These are phyloP conservation scores for Speoplatyrhinus poulsoni DNA, from an alignment of 2,113 vertebrate genomes.

Conservation along the genomic window DNA sequence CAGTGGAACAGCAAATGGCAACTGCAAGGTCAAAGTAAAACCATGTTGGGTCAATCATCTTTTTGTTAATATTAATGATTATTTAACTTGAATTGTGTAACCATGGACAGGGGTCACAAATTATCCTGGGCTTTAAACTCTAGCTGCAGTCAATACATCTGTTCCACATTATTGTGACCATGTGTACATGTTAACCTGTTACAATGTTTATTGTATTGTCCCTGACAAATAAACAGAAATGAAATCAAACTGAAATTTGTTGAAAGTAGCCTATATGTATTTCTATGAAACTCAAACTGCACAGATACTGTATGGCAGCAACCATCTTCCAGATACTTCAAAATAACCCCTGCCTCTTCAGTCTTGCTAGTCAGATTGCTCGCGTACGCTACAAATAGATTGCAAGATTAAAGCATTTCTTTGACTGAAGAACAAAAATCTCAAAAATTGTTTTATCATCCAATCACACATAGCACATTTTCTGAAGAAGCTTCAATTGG, in stretches of 20 bases:
- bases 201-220: no score
- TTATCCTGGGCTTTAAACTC: no score
- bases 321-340: constrained; percentile 26
- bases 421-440: constrained; percentile 16
- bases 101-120: no score
- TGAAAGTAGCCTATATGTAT: constrained; percentile 26
- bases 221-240: no score
- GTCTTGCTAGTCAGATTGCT: constrained; percentile 29
- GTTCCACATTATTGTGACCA: no score
- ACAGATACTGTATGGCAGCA: constrained; percentile 36
- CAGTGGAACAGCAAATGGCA: no score
- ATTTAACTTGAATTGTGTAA: no score
- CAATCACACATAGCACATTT: background rate
- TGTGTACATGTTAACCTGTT: no score
- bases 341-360: constrained; percentile 22
- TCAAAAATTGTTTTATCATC: background rate
- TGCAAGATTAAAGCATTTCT: constrained; percentile 43
- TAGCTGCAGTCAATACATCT: no score
- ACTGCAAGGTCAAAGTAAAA: no score
- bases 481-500: constrained; percentile 3
- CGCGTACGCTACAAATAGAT: constrained; percentile 24
- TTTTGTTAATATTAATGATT: no score
- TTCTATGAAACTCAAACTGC: constrained; percentile 52
- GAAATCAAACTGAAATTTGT: constrained; percentile 46
- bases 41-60: no score